A percentile compares a stretch with the other conserved stretches of the same genome.
phyloP scores from a whole-genome alignment of 2,888 invertebrate species.

The Sthenelais limicola region DNA sequence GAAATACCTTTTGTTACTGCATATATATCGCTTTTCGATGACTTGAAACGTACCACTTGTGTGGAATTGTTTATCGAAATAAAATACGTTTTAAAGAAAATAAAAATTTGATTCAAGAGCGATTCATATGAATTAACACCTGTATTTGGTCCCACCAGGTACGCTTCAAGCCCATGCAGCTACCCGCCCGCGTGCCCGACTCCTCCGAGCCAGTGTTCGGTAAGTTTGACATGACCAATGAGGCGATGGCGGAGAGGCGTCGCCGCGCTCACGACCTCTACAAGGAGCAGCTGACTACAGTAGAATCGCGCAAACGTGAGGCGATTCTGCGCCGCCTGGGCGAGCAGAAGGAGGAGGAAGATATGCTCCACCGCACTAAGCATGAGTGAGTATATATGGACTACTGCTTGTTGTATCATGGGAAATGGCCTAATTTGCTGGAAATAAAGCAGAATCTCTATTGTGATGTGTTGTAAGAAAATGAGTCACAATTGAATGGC shows the following conservation, averaged over 20 bases:
- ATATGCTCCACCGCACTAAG: conserved; percentile 63
- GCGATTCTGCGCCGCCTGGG: conserved; percentile 65
- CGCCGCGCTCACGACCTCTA: conserved; percentile 66
- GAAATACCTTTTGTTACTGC: too few relatives aligned
- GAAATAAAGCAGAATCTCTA: too few relatives aligned
- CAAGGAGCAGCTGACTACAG: conserved; percentile 67
- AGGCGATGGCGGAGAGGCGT: conserved; percentile 67
- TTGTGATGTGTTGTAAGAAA: too few relatives aligned
- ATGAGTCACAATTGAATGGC: too few relatives aligned
- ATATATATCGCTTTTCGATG: too few relatives aligned
- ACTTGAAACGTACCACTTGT: too few relatives aligned
- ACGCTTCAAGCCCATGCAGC: conserved; percentile 66
- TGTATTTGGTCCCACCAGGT: conserved; percentile 55
- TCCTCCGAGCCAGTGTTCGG: conserved; percentile 67
- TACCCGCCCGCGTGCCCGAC: conserved; percentile 67
- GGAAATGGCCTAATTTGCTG: too few relatives aligned
- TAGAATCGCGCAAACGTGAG: conserved; percentile 69
- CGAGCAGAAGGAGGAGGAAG: conserved; percentile 70
- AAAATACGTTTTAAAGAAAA: neutral
- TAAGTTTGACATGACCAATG: conserved; percentile 70
- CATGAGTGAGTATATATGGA: conserved; percentile 65
- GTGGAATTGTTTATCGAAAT: too few relatives aligned
- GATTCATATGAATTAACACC: neutral
- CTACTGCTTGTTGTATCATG: too few relatives aligned
- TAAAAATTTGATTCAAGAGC: neutral